Evolutionary conservation across 2,797 vertebrate genomes (phyloP).

Genomic region (Pseudomugil gertrudae): DNA sequence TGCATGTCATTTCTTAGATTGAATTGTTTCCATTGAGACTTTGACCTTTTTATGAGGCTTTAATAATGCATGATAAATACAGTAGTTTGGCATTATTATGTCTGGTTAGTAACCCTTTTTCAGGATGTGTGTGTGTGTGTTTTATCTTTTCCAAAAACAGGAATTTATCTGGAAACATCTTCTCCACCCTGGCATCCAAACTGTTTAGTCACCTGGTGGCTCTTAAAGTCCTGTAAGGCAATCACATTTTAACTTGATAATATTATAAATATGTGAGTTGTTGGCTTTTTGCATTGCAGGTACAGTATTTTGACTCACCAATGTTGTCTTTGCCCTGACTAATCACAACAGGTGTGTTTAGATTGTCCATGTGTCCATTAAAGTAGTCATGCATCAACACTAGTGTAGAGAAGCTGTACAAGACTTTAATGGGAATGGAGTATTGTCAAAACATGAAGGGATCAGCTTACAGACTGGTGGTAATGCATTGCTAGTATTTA

Average conservation of each 20-base stretch:
- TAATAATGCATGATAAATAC: constrained; percentile 1
- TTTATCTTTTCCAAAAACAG: constrained; percentile 66
- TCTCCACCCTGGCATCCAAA: constrained; percentile 87
- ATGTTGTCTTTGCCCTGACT: neutral
- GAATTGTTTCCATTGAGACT: neutral
- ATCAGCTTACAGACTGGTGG: too few relatives aligned
- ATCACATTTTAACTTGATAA: constrained; percentile 6
- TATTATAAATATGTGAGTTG: neutral
- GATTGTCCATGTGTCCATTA: too few relatives aligned
- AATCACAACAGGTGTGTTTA: too few relatives aligned
- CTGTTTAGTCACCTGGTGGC: constrained; percentile 87
- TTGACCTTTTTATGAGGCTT: constrained; percentile 19
- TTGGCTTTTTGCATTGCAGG: constrained; percentile 4
- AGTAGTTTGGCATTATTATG: neutral
- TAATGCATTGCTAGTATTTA: too few relatives aligned
- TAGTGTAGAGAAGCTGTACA: neutral
- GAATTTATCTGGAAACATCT: constrained; percentile 93
- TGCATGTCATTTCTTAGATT: constrained; percentile 18
- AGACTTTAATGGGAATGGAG: neutral
- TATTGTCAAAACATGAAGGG: too few relatives aligned
- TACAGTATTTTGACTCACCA: neutral
- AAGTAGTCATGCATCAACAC: too few relatives aligned
- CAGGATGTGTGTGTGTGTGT: constrained; percentile 30
- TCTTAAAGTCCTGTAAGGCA: constrained; percentile 88
- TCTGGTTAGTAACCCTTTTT: constrained; percentile 19